Evolutionary conservation across 2,888 invertebrate species (phyloP).

Genomic region (Papilio demoleus): DNA sequence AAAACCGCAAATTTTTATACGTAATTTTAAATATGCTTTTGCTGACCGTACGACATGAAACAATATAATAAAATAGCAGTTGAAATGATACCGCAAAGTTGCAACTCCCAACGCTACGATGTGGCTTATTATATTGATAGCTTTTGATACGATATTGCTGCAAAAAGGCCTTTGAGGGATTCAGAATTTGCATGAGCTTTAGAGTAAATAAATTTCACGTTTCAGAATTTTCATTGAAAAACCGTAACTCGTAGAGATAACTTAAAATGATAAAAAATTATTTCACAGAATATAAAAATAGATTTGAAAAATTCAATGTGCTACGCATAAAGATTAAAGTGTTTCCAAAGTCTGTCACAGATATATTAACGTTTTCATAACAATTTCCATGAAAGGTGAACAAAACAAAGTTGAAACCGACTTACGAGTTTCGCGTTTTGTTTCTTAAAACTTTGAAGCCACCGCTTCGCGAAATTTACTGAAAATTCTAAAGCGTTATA

Average conservation of each 20-base stretch:
- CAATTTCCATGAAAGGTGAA: slow-evolving; percentile 25
- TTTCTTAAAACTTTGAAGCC: slow-evolving; percentile 36
- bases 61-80: slow-evolving; percentile 69
- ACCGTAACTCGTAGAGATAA: background rate
- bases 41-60: slow-evolving; percentile 64
- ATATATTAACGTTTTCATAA: slow-evolving; percentile 26
- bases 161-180: slow-evolving; percentile 68
- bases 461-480: slow-evolving; percentile 42
- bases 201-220: background rate
- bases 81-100: slow-evolving; percentile 70
- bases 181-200: slow-evolving; percentile 34
- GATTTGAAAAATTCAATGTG: background rate
- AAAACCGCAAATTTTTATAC: background rate
- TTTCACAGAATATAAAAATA: background rate
- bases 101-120: slow-evolving; percentile 54
- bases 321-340: background rate
- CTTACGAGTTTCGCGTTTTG: slow-evolving; percentile 34
- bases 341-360: background rate
- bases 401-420: slow-evolving; percentile 33
- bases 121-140: slow-evolving; percentile 72
- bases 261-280: no score
- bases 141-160: slow-evolving; percentile 61
- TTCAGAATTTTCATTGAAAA: background rate
- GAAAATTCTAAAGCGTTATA: slow-evolving; percentile 67
- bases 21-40: slow-evolving; percentile 43